phyloP scores from a whole-genome alignment of 2,888 invertebrate species.

The Trissonchulus sp. region DNA sequence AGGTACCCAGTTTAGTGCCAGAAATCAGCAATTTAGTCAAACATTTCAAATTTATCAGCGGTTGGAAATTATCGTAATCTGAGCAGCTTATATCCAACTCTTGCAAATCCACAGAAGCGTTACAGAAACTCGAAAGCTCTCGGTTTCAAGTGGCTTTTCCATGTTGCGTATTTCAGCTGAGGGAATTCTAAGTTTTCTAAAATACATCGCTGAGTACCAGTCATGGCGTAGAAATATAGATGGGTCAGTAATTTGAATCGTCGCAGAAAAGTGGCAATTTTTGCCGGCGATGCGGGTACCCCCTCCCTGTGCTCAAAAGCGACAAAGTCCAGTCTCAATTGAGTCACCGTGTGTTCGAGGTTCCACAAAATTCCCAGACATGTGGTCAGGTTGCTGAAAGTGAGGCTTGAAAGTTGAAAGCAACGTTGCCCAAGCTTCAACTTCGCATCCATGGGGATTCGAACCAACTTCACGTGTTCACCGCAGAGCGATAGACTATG shows the following conservation, averaged over 20 bases:
- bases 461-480: not conserved
- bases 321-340: not conserved
- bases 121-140: not conserved
- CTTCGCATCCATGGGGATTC: not conserved
- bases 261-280: not conserved
- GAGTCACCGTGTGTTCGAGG: not conserved
- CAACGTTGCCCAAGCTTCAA: not conserved
- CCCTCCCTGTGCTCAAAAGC: not conserved
- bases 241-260: not conserved
- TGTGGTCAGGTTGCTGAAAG: not conserved
- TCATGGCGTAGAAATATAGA: not conserved
- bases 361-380: not conserved
- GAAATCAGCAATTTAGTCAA: not conserved
- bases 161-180: not conserved
- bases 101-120: not conserved
- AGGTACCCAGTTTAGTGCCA: not conserved
- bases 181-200: not conserved
- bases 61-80: not conserved
- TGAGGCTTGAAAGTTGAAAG: not conserved
- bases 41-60: not conserved
- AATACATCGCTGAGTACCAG: not conserved
- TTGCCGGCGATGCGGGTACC: not conserved
- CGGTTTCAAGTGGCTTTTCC: not conserved
- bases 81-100: not conserved
- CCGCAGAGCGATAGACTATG: not conserved